Percentiles rank a stretch among this genome's conserved stretches.
These are phyloP conservation scores for Tipula unca DNA, from an alignment of 2,888 invertebrate species.

Conservation along the genomic window DNA sequence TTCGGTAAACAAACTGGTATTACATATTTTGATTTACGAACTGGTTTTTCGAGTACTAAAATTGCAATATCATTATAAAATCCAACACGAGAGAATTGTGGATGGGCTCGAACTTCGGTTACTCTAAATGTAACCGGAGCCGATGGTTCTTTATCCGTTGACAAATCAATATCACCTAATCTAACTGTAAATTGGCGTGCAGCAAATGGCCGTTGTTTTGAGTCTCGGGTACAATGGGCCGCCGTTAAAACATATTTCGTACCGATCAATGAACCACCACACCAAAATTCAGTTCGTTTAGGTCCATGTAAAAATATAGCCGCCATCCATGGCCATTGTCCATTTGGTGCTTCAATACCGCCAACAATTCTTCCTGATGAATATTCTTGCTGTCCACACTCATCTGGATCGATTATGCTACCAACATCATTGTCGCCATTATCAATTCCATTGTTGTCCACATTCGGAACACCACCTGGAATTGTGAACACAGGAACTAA, in stretches of 20 bases:
- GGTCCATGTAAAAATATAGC: slow-evolving; percentile 84
- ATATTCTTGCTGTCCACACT: slow-evolving; percentile 74
- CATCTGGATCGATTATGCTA: slow-evolving; percentile 42
- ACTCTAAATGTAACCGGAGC: slow-evolving; percentile 73
- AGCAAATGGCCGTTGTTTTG: slow-evolving; percentile 82
- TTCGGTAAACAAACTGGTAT: slow-evolving; percentile 78
- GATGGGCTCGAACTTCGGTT: slow-evolving; percentile 70
- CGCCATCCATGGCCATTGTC: slow-evolving; percentile 95
- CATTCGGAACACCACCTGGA: slow-evolving; percentile 27
- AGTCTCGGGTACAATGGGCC: slow-evolving; percentile 88
- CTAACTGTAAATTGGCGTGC: slow-evolving; percentile 83
- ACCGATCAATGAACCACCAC: slow-evolving; percentile 83
- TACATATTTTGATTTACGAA: slow-evolving; percentile 73
- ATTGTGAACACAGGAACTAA: slow-evolving; percentile 37
- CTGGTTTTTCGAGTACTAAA: slow-evolving; percentile 49
- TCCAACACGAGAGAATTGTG: slow-evolving; percentile 64
- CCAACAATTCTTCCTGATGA: slow-evolving; percentile 86
- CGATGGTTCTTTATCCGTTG: slow-evolving; percentile 76
- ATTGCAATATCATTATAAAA: slow-evolving; percentile 89
- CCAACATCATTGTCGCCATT: slow-evolving; percentile 24
- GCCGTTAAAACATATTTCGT: slow-evolving; percentile 72
- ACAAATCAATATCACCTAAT: slow-evolving; percentile 79
- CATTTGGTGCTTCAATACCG: slow-evolving; percentile 73
- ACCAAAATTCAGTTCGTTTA: slow-evolving; percentile 84
- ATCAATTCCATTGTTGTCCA: slow-evolving; percentile 31